Evolutionary conservation across 2,113 vertebrate species (phyloP).

Genomic region (Capreolus pygargus): DNA sequence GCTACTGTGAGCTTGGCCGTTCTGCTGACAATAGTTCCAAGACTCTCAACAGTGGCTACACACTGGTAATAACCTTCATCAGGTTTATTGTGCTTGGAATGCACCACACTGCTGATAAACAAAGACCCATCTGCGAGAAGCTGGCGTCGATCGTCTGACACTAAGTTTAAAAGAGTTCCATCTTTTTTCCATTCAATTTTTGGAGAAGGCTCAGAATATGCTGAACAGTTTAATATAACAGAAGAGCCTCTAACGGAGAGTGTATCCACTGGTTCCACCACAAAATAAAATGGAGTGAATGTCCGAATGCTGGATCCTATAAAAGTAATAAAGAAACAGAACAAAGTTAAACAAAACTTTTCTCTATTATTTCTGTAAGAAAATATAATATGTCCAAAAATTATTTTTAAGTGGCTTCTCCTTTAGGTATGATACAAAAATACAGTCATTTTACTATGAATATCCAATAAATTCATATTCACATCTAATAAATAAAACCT

Average conservation of each 20-base stretch:
- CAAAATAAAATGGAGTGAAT: slow-evolving; percentile 95
- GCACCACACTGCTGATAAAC: slow-evolving; percentile 89
- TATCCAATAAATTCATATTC: neutral
- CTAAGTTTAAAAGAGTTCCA: slow-evolving; percentile 91
- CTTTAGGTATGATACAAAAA: neutral
- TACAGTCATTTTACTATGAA: neutral
- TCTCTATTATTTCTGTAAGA: neutral
- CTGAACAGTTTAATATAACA: slow-evolving; percentile 93
- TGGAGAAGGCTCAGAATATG: slow-evolving; percentile 84
- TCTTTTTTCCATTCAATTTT: slow-evolving; percentile 97
- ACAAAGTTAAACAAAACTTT: neutral
- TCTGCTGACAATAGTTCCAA: slow-evolving; percentile 94
- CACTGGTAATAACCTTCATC: slow-evolving; percentile 98
- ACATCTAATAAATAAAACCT: slow-evolving; percentile 9
- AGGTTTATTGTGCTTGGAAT: slow-evolving; percentile 98
- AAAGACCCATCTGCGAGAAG: slow-evolving; percentile 92
- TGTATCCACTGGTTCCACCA: slow-evolving; percentile 90
- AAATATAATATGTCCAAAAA: neutral
- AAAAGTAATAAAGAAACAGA: slow-evolving; percentile 17
- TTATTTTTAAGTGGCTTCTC: neutral
- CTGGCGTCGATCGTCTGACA: slow-evolving; percentile 91
- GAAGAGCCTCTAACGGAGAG: slow-evolving; percentile 87
- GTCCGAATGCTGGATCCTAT: slow-evolving; percentile 85
- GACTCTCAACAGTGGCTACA: slow-evolving; percentile 93
- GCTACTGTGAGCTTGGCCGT: slow-evolving; percentile 92